These are phyloP conservation scores for Drosophila bocqueti DNA, from an alignment of 1,140 invertebrate genomes.

Conservation along the genomic window DNA sequence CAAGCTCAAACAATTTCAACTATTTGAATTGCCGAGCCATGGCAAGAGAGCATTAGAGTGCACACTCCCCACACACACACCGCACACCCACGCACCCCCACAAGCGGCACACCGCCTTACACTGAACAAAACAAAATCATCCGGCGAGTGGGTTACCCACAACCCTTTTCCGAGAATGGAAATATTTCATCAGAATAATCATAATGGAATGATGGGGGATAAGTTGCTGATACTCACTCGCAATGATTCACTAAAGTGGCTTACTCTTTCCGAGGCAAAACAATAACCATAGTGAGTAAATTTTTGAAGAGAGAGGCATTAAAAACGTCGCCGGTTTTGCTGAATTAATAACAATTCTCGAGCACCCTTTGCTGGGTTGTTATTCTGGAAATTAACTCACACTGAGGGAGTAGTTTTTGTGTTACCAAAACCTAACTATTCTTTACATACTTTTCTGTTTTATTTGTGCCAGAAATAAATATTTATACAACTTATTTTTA, in stretches of 20 bases:
- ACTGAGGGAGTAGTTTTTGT: not conserved
- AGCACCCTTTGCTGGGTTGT: not conserved
- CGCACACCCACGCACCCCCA: not conserved
- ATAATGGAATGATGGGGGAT: not conserved
- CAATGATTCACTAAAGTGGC: slow-evolving; percentile 6
- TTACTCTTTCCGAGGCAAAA: not conserved
- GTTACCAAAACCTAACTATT: not conserved
- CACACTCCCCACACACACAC: slow-evolving; percentile 26
- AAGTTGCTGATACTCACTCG: not conserved
- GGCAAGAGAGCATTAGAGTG: slow-evolving; percentile 66
- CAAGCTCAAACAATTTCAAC: slow-evolving; percentile 81
- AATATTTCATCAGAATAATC: slow-evolving; percentile 3
- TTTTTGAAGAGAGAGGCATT: not conserved
- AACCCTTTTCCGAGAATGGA: not conserved
- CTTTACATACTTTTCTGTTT: too few relatives aligned
- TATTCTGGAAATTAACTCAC: not conserved
- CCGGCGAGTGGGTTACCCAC: not conserved
- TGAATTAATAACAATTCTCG: not conserved
- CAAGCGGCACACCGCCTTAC: slow-evolving; percentile 2
- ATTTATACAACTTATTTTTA: too few relatives aligned
- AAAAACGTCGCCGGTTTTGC: not conserved
- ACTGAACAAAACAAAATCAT: not conserved
- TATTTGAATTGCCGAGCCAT: slow-evolving; percentile 75
- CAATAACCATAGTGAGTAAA: not conserved
- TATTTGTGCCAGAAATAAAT: too few relatives aligned